These are phyloP conservation scores for Rhopilema esculentum DNA, from an alignment of 30 jellyfish, hydroid and myxozoan species.

Conservation along the genomic window DNA sequence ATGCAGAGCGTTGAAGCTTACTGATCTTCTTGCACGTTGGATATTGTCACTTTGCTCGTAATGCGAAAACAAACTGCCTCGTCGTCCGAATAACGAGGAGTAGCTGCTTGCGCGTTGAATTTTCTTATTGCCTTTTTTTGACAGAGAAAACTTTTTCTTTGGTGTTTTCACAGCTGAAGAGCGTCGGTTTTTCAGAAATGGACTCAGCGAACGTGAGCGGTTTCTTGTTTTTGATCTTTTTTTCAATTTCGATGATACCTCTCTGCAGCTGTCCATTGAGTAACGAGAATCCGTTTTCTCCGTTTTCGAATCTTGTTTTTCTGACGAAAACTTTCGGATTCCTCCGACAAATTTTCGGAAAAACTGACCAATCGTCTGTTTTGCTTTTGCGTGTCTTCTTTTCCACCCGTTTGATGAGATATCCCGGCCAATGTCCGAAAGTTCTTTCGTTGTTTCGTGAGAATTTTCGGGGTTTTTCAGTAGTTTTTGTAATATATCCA, in stretches of 20 bases:
- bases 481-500: slow-evolving; percentile 15
- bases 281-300: not conserved
- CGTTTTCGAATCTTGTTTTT: not conserved
- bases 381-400: not conserved
- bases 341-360: slow-evolving; percentile 22
- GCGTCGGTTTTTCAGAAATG: not conserved
- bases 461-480: slow-evolving; percentile 57
- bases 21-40: not conserved
- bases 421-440: slow-evolving; percentile 59
- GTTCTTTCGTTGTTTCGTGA: slow-evolving; percentile 70
- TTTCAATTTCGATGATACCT: not conserved
- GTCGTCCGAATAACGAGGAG: slow-evolving; percentile 69
- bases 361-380: slow-evolving; percentile 4
- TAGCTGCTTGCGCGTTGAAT: slow-evolving; percentile 62
- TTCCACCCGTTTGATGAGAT: slow-evolving; percentile 12
- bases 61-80: slow-evolving; percentile 58
- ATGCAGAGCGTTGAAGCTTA: not conserved
- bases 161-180: not conserved
- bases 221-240: not conserved
- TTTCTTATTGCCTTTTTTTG: not conserved
- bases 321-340: not conserved
- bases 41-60: slow-evolving; percentile 4
- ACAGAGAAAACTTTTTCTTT: not conserved
- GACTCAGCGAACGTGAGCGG: not conserved
- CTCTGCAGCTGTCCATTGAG: not conserved